These are phyloP conservation scores for Rhagoletis pomonella DNA, from an alignment of 1,140 invertebrate species.

Conservation along the genomic window DNA sequence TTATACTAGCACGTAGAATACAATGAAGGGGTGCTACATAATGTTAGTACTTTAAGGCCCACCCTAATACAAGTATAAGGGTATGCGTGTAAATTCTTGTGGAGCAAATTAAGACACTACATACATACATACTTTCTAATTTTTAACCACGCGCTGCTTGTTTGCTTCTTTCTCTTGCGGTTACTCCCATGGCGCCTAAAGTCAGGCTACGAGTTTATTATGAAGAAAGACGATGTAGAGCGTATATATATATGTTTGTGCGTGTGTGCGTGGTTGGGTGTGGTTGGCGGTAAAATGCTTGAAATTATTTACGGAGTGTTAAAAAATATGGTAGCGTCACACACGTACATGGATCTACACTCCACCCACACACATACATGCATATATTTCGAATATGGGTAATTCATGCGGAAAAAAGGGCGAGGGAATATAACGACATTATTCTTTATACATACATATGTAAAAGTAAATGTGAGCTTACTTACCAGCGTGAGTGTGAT, in stretches of 20 bases:
- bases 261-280: background rate
- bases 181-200: slow-evolving; percentile 33
- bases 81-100: background rate
- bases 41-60: background rate
- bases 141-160: background rate
- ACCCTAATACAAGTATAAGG: background rate
- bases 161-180: background rate
- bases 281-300: slow-evolving; percentile 10
- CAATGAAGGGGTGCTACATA: too few species aligned
- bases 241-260: background rate
- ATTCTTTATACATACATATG: background rate
- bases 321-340: background rate
- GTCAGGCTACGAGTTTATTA: slow-evolving; percentile 6
- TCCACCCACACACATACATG: background rate
- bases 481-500: background rate
- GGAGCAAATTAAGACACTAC: background rate
- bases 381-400: too few species aligned
- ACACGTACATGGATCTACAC: background rate
- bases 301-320: slow-evolving; percentile 30
- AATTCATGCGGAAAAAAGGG: too few species aligned
- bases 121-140: background rate
- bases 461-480: background rate
- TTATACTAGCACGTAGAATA: too few species aligned
- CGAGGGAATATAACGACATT: too few species aligned
- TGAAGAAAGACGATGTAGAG: background rate